phyloP scores from a whole-genome alignment of 2,888 invertebrate species.

The Timema podura region DNA sequence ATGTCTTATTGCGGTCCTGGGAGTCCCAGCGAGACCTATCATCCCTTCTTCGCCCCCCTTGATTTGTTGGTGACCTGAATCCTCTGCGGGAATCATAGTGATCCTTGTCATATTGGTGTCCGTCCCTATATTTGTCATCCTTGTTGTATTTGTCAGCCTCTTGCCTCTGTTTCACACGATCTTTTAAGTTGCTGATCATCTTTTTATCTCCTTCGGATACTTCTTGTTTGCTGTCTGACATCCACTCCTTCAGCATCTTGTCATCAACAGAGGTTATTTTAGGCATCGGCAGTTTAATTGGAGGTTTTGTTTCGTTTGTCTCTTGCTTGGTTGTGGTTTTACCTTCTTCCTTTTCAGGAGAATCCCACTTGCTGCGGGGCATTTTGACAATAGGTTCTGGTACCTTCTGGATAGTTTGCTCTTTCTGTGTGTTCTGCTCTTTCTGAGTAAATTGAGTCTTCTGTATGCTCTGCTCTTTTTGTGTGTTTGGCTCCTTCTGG shows the following conservation, averaged over 20 bases:
- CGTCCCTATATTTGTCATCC: conserved; percentile 10
- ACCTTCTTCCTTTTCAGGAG: conserved; percentile 19
- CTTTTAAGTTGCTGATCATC: conserved; percentile 50
- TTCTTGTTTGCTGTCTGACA: conserved; percentile 44
- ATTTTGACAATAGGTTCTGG: conserved; percentile 2
- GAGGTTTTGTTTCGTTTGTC: background rate
- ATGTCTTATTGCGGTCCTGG: conserved; percentile 25
- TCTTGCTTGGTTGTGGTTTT: background rate
- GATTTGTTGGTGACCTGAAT: conserved; percentile 38
- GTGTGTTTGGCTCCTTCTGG: background rate
- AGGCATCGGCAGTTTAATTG: background rate
- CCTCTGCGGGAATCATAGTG: conserved; percentile 33
- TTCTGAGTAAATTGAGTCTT: too few species aligned
- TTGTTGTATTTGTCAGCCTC: conserved; percentile 42
- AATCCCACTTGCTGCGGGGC: conserved; percentile 26
- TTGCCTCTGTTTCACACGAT: conserved; percentile 51
- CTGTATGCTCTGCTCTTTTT: too few species aligned
- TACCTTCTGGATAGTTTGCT: background rate
- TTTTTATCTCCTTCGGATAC: conserved; percentile 50
- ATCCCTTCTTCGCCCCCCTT: conserved; percentile 33
- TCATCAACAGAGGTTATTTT: conserved; percentile 27
- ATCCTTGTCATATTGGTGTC: background rate
- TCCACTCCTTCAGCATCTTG: conserved; percentile 49
- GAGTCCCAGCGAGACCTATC: conserved; percentile 25
- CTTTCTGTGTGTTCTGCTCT: too few species aligned